Conservation (phyloP, 1,140 invertebrate species). For the Proales similis region DNA sequence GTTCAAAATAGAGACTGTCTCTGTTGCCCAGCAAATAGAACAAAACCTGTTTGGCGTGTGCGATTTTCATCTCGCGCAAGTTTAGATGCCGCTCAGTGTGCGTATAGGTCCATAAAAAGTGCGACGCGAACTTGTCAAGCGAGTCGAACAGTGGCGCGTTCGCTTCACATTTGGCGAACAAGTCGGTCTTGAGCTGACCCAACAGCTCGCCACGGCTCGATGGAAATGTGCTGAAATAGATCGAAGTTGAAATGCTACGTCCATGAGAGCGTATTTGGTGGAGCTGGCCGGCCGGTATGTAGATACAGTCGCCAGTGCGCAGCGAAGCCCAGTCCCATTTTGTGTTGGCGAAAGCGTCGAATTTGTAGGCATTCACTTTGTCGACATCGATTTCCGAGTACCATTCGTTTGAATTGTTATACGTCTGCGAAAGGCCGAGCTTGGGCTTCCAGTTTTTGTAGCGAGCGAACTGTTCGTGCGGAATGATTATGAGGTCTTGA, state of each 20-base stretch:
- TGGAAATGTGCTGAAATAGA: conserved; percentile 38
- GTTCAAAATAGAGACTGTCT: conserved; percentile 8
- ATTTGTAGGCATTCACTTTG: conserved; percentile 47
- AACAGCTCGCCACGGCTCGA: background rate
- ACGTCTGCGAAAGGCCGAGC: conserved; percentile 18
- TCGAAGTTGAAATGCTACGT: conserved; percentile 46
- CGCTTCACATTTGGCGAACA: conserved; percentile 7
- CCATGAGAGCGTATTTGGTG: conserved; percentile 51
- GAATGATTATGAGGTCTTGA: conserved; percentile 47
- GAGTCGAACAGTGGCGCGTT: conserved; percentile 19
- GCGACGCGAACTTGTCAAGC: background rate
- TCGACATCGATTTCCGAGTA: conserved; percentile 48
- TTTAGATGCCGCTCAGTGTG: conserved; percentile 29
- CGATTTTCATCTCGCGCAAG: background rate
- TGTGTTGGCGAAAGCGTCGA: conserved; percentile 41
- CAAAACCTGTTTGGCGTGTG: conserved; percentile 1
- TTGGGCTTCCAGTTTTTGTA: conserved; percentile 40
- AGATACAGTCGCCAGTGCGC: conserved; percentile 48
- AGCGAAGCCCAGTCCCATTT: conserved; percentile 50
- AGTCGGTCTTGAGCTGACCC: background rate
- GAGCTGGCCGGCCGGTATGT: conserved; percentile 49
- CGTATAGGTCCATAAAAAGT: conserved; percentile 30
- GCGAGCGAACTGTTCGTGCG: conserved; percentile 40
- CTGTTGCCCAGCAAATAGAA: conserved; percentile 2
- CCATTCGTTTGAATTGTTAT: conserved; percentile 45